These are phyloP conservation scores for Formicarius rufipectus DNA, from an alignment of 2,113 vertebrate genomes.

Conservation along the genomic window DNA sequence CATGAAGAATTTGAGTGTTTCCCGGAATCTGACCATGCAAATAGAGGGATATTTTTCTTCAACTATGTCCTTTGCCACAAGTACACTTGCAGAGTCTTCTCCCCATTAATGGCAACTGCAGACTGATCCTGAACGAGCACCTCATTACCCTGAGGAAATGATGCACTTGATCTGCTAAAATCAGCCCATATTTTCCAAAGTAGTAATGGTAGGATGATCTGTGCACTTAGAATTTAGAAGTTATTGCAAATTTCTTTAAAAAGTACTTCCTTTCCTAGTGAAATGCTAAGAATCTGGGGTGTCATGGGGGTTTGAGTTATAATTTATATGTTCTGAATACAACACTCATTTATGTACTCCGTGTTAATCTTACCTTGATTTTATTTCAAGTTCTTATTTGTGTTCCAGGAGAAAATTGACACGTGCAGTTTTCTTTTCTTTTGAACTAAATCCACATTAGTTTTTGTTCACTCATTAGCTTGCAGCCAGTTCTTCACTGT, in stretches of 20 bases:
- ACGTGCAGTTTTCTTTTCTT: neutral
- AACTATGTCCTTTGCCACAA: neutral
- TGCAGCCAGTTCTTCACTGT: neutral
- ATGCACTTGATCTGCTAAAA: neutral
- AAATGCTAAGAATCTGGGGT: neutral
- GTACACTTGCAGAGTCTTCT: neutral
- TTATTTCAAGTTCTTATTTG: neutral
- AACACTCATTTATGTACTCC: neutral
- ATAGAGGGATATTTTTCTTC: neutral
- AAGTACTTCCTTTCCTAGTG: neutral
- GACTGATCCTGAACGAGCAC: neutral
- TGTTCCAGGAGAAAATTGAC: neutral
- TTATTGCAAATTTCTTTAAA: neutral
- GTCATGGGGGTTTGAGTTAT: neutral
- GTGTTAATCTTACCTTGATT: neutral
- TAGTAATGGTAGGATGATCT: neutral
- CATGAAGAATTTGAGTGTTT: neutral
- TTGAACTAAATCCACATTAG: neutral
- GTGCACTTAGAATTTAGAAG: neutral
- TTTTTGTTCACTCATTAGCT: neutral
- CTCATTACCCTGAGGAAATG: neutral
- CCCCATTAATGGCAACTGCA: neutral
- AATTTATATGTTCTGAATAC: neutral
- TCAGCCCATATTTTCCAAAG: neutral
- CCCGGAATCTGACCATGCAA: neutral